Evolutionary conservation across 30 jellyfish, hydroid and myxozoan species (phyloP), one percentile per base, ranked within the genome.

Genomic region (Aurelia sp.): DNA sequence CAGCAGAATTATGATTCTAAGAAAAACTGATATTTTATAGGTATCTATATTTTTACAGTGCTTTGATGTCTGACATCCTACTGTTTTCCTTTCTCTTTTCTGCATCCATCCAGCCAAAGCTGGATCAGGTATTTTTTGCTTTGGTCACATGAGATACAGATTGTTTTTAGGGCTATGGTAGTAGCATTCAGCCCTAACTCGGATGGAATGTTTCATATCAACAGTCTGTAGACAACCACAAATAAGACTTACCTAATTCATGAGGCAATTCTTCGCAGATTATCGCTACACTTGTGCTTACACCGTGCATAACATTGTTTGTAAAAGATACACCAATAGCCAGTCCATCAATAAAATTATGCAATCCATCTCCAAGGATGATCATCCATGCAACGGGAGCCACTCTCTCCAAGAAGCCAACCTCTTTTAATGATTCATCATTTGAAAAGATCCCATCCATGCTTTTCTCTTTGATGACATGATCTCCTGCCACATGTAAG

Each of bases 331-430:
- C 90, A 20, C 98, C 98, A 71, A 91, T 91, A 13, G 96, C 96
- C 67, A 91, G 40, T 33, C 98, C 98, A 79, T 91, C 98, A 64
- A 91, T 85, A 64, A 84, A 91, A 64, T 91, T 91, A 64, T 91
- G 98, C 69, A 91, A 76, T 12, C 90, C 96, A 73, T 91, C 98
- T 12, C 98, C 98, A 53, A 91, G 65, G 15, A 89, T 89, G 30
- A 89, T 89, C 97, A 89, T 89, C 97, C 97, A 89, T 19, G 93
- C 97, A 65, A 89, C 97, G 27, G 97, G 96, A 3, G 90, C 90
- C 11, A 86, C 89, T 77, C 83, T 77, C 50, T 86, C 89, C 11
- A 71, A 47, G 13, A 76, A n/a, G 59, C 81, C 35, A 13, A 61
- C 81, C 33, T 40, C 70, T 18, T 67, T 59, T 30, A 19, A 11